Evolutionary conservation across 2,888 invertebrate species (phyloP), one percentile per base, ranked within the genome.

Genomic region (Pseudolycoriella hygida): DNA sequence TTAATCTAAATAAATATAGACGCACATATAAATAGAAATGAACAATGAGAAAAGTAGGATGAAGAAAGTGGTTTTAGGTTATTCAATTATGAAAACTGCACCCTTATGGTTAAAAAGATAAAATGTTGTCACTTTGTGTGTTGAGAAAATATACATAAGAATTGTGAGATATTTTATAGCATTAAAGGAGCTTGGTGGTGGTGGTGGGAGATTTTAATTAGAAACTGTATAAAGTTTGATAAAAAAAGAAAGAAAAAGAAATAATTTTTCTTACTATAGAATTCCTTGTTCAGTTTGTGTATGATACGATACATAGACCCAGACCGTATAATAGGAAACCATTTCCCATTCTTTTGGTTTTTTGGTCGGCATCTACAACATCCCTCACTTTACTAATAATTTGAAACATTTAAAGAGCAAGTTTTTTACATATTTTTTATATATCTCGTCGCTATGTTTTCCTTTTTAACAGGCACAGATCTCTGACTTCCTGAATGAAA

Each of bases 71-170:
- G 47, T 46, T 43, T 44, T 34, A 45, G 50, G 50, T 50, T 50
- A 50, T 50, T 50, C 47, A 50, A 50, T 50, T 48, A 50, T 48
- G 47, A 45, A 46, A 47, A 45, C 44, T 48, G 47, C 46, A 48
- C 48, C 48, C 50, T 47, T 48, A 46, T 50, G 48, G 47, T 42
- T 46, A 46, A 42, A 38, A 42, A 42, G 46, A 46, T 46, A 46
- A 46, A 38, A 46, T 42, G 42, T 46, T 43, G 34, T 34, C 15
- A 14, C 15, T 14, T 14, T 14, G 12, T 34, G 34, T 25, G 25
- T 25, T 25, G 25, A 25, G 25, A 25, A 25, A 25, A 25, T 25
- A 25, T 25, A 25, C 25, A 25, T 25, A 25, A 25, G 25, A 25
- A 25, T 25, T 25, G 25, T 25, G 25, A 25, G 25, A 25, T 25